These are phyloP conservation scores for Tribolium castaneum DNA, from an alignment of 1,140 invertebrate species.

Conservation along the genomic window DNA sequence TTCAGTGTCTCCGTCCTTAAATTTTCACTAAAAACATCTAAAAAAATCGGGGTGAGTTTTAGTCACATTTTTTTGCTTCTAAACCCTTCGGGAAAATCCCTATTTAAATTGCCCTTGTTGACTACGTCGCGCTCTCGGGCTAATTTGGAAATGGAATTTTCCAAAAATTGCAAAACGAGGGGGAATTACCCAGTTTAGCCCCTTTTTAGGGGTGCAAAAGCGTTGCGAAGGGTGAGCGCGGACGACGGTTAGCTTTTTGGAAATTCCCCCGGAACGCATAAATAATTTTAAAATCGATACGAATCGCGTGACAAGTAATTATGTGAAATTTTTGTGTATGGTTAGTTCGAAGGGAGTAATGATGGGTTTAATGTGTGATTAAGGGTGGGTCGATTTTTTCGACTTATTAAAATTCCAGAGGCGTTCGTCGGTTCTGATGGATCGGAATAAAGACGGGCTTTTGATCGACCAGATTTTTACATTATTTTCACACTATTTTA, in stretches of 20 bases:
- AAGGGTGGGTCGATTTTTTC: neutral
- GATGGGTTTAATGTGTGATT: slow-evolving; percentile 10
- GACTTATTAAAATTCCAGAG: slow-evolving; percentile 3
- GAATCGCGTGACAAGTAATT: slow-evolving; percentile 3
- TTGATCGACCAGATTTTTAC: neutral
- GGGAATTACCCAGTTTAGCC: neutral
- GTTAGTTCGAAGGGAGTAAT: neutral
- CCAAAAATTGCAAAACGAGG: neutral
- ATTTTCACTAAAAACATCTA: slow-evolving; percentile 47
- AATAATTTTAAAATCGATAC: slow-evolving; percentile 13
- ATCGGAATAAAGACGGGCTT: neutral
- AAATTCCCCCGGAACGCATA: neutral
- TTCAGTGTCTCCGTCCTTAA: slow-evolving; percentile 53
- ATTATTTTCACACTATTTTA: neutral
- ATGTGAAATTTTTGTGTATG: slow-evolving; percentile 26
- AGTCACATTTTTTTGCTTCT: neutral
- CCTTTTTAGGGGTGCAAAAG: neutral
- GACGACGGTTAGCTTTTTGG: neutral
- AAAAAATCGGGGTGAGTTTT: slow-evolving; percentile 46
- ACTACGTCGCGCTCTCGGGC: no score
- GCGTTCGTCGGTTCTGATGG: neutral
- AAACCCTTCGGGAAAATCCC: neutral
- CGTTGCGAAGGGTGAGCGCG: neutral
- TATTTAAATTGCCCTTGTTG: no score
- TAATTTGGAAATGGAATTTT: neutral